Conservation (phyloP, 1,140 invertebrate species). For the Aphaenogaster floridana region DNA sequence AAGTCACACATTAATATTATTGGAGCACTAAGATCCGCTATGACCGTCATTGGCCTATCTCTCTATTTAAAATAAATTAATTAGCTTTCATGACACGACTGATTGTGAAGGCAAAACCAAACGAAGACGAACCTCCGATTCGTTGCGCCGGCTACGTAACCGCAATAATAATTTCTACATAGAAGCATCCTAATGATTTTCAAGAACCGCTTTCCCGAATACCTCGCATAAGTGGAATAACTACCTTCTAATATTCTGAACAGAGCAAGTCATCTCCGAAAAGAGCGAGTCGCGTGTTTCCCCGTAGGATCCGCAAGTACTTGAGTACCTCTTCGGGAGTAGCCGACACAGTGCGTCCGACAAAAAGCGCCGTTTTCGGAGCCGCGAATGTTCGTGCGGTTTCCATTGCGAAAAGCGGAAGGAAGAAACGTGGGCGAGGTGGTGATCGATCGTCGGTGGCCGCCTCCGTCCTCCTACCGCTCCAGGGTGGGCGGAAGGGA, state of each 20-base stretch:
- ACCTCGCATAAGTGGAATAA: background rate
- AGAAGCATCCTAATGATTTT: background rate
- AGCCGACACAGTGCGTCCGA: background rate
- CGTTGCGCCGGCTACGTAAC: background rate
- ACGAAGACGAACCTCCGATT: background rate
- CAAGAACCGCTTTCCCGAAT: background rate
- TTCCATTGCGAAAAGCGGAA: conserved; percentile 68
- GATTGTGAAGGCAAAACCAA: background rate
- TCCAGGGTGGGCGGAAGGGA: background rate
- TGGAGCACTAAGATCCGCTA: too few relatives aligned
- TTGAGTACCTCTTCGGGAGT: background rate
- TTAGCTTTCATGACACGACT: background rate
- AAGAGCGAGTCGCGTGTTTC: conserved; percentile 3
- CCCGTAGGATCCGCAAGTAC: background rate
- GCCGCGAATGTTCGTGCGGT: conserved; percentile 49
- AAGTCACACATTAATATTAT: too few relatives aligned
- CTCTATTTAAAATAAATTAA: background rate
- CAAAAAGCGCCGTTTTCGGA: conserved; percentile 30
- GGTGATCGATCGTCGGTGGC: conserved; percentile 79
- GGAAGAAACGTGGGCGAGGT: conserved; percentile 73
- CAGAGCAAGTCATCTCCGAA: background rate
- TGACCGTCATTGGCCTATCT: too few relatives aligned
- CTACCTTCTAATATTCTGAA: too few relatives aligned
- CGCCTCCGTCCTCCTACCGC: conserved; percentile 30
- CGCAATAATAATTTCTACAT: background rate